Base-by-base conservation (phyloP, 2,797 vertebrate genomes). In the Bryconaethiops microstoma region DNA sequence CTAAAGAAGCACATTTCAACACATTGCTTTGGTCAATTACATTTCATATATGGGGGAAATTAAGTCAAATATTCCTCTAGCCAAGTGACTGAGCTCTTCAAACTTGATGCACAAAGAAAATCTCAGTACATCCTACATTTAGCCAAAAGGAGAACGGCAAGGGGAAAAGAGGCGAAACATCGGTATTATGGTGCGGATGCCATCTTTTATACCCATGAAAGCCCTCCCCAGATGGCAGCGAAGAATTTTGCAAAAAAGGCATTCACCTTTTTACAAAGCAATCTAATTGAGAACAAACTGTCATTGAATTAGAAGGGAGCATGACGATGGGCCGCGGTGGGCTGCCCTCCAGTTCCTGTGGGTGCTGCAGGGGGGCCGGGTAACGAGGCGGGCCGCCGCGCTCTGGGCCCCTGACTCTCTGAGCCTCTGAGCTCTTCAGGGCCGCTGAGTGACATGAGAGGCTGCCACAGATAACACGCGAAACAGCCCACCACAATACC, bases 251-350 rank as follows among this genome's bases (percentile, higher is more conserved):
- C 74, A 48, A 86, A 89, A 90, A 92, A 90, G 86, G 76, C 89
- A 92, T 91, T 93, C 91, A 88, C 75, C 29, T 63, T 14, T 63
- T 70, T 78, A 93, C 92, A 92, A 94, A 89, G 89, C 76, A 72
- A 60, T 93, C 90, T 94, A 93, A 93, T 93, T 93, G 93, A 93
- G 92, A 93, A 93, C 92, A 93, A 93, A 93, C 92, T 93, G 92
- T 93, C 90, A 90, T 88, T 92, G 90, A 93, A 93, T 91, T 88
- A 90, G 88, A 83, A 55, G 85, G 86, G 86, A 91, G 87, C 92
- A 86, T 92, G 91, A 93, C 89, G 83, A 77, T 86, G 83, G 89
- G 83, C 85, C 57, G 76, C 71, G 64, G 80, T 50, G 76, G 89
- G 86, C 85, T 40, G 42, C 68, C 82, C 88, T 86, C 88, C 77